Base-by-base conservation (phyloP, 2,797 vertebrate genomes). In the Oceanodroma leucorhoa region DNA sequence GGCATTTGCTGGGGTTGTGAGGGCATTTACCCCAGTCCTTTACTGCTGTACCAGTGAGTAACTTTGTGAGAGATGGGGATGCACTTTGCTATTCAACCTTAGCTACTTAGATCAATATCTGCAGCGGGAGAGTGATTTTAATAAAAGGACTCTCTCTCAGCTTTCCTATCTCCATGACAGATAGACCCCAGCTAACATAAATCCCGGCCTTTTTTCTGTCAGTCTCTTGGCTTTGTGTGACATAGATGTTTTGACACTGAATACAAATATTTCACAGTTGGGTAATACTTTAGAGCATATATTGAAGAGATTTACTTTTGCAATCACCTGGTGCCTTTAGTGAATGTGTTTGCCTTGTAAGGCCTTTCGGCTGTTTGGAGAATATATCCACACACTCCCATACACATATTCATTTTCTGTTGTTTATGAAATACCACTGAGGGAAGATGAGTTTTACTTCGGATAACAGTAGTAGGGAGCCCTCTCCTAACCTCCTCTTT, bases 121-220 rank as follows among this genome's bases (percentile, higher is more conserved):
- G 85, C 81, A 94, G 88, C 1, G 2, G 70, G 87, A 93, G 92
- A 94, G 65, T 69, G 94, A 96, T 97, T 96, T 96, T 96, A 97
- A 97, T 97, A 97, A 96, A 95, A 97, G 88, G 79, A 38, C 72
- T 87, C 77, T 79, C 83, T 90, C 88, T 90, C 89, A 69, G 92
- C 91, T 95, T 94, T 95, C 91, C 93, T 97, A 96, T 97, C 95
- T 97, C 90, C 36, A 23, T 96, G 97, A 97, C 95, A 95, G 95
- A 94, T 94, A 91, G 95, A 94, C 64, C 85, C 48, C 66, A 90
- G 94, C 87, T 77, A 78, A 87, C 96, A 97, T 96, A 94, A 97
- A 97, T 97, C 91, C 96, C 69, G 61, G 8, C 84, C 94, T 97
- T 95, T 95, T 90, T 94, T 86, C 93, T 97, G 94, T 95, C 96